Conservation (phyloP, 2,797 vertebrate species). For the Vespertilio murinus region DNA sequence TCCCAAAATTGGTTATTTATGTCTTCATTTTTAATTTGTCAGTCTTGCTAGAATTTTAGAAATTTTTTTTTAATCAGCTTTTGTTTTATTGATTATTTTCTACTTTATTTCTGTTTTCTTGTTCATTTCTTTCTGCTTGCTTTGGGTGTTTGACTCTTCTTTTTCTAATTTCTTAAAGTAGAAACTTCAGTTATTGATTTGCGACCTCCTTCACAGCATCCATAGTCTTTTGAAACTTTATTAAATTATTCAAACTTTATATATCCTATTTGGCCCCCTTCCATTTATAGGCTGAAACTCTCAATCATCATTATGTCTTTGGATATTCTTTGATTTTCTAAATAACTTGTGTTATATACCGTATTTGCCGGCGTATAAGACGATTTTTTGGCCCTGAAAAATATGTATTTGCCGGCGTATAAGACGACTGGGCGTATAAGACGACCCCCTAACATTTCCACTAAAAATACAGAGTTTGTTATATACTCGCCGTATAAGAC, state of each 20-base stretch:
- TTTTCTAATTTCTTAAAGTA: background rate
- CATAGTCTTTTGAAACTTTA: background rate
- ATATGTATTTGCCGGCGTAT: too few relatives aligned
- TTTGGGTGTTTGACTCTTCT: background rate
- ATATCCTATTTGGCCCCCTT: background rate
- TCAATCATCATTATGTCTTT: background rate
- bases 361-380: too few relatives aligned
- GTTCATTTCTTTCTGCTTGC: slow-evolving; percentile 8
- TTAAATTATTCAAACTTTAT: background rate
- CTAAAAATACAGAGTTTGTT: too few relatives aligned
- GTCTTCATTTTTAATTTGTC: background rate
- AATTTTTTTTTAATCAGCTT: background rate
- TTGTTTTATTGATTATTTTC: background rate
- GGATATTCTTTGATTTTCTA: background rate
- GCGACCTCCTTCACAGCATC: background rate
- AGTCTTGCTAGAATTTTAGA: background rate
- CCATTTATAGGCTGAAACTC: background rate
- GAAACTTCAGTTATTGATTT: background rate
- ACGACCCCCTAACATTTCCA: too few relatives aligned
- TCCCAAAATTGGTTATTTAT: background rate
- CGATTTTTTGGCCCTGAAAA: too few relatives aligned
- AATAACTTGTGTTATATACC: background rate
- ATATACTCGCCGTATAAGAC: too few relatives aligned
- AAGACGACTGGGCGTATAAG: too few relatives aligned
- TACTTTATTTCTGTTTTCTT: background rate